These are phyloP conservation scores for Tuberolachnus salignus DNA, from an alignment of 2,888 invertebrate genomes.

Conservation along the genomic window DNA sequence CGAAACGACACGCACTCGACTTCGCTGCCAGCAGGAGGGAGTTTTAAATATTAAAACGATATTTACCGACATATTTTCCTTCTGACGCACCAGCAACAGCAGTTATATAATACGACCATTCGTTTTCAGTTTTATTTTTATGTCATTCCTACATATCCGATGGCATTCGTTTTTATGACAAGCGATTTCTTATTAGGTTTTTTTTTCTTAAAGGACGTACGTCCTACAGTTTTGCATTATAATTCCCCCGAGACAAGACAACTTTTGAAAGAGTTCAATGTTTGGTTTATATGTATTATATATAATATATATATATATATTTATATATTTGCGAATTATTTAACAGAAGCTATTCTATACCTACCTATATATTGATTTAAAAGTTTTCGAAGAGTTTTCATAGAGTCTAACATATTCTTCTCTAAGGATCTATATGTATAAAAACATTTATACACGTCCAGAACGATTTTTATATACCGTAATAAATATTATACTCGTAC, in stretches of 20 bases:
- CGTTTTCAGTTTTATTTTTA: constrained; percentile 22
- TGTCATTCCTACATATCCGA: constrained; percentile 17
- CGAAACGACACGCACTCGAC: neutral
- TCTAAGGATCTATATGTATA: neutral
- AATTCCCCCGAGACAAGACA: constrained; percentile 42
- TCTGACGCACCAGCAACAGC: too few relatives aligned
- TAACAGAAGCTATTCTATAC: constrained; percentile 14
- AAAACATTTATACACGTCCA: too few relatives aligned
- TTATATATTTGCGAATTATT: neutral
- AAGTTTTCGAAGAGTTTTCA: neutral
- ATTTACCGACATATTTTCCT: neutral
- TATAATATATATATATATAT: too few relatives aligned
- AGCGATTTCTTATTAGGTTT: constrained; percentile 7
- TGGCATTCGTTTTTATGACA: constrained; percentile 42
- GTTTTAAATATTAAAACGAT: constrained; percentile 4
- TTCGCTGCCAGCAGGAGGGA: too few relatives aligned
- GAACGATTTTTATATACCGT: too few relatives aligned
- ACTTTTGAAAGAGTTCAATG: constrained; percentile 35
- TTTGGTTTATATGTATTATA: constrained; percentile 25
- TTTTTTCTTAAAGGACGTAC: constrained; percentile 18
- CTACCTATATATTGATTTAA: neutral
- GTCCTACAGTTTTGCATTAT: constrained; percentile 45
- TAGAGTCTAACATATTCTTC: neutral
- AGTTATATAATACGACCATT: neutral
- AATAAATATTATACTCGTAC: too few relatives aligned